Percentiles rank a stretch among this genome's conserved stretches.
These are phyloP conservation scores for Lates calcarifer DNA, from an alignment of 2,113 vertebrate genomes.

Conservation along the genomic window DNA sequence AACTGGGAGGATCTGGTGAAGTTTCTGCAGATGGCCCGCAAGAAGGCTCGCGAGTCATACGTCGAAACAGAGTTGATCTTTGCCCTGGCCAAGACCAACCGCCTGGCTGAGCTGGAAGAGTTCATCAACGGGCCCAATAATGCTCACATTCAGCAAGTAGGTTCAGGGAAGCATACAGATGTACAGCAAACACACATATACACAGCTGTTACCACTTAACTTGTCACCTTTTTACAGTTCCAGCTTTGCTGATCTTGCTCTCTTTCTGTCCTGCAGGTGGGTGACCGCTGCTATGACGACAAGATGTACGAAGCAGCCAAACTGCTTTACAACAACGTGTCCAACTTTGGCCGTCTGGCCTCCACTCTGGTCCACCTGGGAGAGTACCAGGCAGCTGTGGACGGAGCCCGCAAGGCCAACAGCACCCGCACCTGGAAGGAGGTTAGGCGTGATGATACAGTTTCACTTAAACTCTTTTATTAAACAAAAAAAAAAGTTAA, in stretches of 20 bases:
- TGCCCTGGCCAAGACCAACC: conserved; percentile 98
- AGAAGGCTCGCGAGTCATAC: conserved; percentile 97
- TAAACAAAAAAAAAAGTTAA: background rate
- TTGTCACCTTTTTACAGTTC: background rate
- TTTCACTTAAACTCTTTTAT: background rate
- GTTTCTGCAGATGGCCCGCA: conserved; percentile 98
- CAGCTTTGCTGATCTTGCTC: background rate
- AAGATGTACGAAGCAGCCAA: conserved; percentile 99
- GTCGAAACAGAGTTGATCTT: conserved; percentile 99
- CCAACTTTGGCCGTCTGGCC: conserved; percentile 97
- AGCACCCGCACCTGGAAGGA: conserved; percentile 99
- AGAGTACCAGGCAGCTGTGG: conserved; percentile 98
- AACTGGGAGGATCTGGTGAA: conserved; percentile 99
- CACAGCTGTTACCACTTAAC: background rate
- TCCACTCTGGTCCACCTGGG: conserved; percentile 97
- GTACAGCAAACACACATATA: background rate
- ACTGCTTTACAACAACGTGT: conserved; percentile 97
- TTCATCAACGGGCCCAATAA: conserved; percentile 99
- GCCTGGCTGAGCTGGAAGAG: conserved; percentile 97
- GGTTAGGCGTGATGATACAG: conserved; percentile 75
- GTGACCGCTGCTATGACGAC: conserved; percentile 97
- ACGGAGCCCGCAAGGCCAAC: conserved; percentile 98
- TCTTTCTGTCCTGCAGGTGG: conserved; percentile 86
- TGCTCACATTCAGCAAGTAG: conserved; percentile 98
- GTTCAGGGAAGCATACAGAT: conserved; percentile 42